Evolutionary conservation across 1,140 invertebrate genomes (phyloP), one percentile per base, ranked within the genome.

Genomic region (Eubasilissa regina): DNA sequence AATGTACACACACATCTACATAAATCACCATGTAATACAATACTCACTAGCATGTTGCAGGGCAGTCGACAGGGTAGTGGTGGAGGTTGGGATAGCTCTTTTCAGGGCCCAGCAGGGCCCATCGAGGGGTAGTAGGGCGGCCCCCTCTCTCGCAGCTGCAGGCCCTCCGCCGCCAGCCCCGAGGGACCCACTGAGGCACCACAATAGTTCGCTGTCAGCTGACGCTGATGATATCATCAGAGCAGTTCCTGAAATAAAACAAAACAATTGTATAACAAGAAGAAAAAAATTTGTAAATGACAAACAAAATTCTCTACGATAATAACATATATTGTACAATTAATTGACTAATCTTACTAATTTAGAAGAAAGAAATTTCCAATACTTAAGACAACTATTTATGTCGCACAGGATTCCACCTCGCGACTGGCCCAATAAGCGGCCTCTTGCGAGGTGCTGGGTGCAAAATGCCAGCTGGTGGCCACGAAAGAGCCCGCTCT

Each of bases 121-220:
- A 87, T 97, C 95, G 1, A 98, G 88, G 19, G 93, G 90, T 60
- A 96, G 85, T 70, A 94, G 90, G 13, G 94, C 94, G 85, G 97
- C 93, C 3, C 94, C 93, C 86, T 96, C 94, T 64, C 93, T 93
- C 21, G 94, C 86, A 76, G 89, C 90, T 66, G 91, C 91, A 78
- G 90, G 91, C 11, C 43, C 70, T 1, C 85, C 86, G 17, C 19
- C 48, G 11, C 58, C 53, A 0, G 86, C 84, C 44, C 88, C 62
- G 58, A 85, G 85, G 81, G 94, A 93, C 21, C 92, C 92, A 62
- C 93, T 94, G 73, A 96, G 87, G 79, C 94, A 95, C 94, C 94
- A 96, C 3, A 93, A 84, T 0, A 91, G 86, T 84, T 93, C 92
- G 82, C 91, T 91, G 77, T 93, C 92, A 60, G 90, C 90, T 25